Evolutionary conservation across 2,888 invertebrate species (phyloP).

Genomic region (Hyles lineata): DNA sequence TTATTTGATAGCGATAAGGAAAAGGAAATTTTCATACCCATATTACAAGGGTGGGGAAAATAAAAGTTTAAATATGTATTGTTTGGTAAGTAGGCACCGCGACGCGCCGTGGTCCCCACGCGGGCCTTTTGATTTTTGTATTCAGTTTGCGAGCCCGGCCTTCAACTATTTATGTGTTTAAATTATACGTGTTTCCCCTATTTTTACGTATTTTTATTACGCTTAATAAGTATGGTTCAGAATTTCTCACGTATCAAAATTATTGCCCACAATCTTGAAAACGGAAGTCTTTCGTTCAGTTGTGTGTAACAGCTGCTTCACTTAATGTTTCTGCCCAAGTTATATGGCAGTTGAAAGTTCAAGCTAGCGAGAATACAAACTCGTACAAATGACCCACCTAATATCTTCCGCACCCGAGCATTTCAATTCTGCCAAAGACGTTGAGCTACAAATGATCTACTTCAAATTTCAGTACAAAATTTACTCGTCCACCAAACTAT

Average conservation of each 20-base stretch:
- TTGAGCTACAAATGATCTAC: background rate
- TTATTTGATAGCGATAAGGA: background rate
- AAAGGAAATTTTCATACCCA: background rate
- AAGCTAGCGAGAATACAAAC: background rate
- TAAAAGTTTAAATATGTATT: conserved; percentile 23
- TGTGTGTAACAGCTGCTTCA: too few species aligned
- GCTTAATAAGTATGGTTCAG: background rate
- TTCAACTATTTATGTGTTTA: background rate
- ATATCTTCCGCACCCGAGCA: background rate
- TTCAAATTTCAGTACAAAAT: background rate
- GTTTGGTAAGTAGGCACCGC: background rate
- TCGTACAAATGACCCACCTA: background rate
- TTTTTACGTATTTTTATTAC: background rate
- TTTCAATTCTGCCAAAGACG: background rate
- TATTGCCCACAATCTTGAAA: too few species aligned
- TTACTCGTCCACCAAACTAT: background rate
- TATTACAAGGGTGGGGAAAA: background rate
- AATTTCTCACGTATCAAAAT: too few species aligned
- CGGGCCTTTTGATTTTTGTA: background rate
- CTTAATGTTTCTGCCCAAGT: too few species aligned
- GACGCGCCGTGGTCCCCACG: background rate
- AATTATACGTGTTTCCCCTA: background rate
- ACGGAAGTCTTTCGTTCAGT: too few species aligned
- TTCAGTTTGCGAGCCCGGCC: background rate
- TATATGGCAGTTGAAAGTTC: too few species aligned